phyloP scores from a whole-genome alignment of 2,888 invertebrate species.

The Hirudinaria manillensis region DNA sequence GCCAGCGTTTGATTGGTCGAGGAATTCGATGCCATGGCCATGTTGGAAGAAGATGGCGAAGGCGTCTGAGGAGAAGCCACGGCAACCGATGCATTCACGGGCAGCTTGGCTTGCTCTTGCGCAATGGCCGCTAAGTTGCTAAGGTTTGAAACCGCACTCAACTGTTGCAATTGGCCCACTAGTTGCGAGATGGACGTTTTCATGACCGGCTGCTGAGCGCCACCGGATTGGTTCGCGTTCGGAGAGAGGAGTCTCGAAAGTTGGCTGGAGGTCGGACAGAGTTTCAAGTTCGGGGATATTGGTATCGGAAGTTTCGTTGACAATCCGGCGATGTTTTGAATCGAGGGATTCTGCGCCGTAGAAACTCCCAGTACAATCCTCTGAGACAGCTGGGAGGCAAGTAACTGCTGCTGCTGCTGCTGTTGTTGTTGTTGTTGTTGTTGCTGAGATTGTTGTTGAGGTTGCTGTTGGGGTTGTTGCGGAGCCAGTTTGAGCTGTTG shows the following conservation, averaged over 20 bases:
- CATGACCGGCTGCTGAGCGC: constrained; percentile 5
- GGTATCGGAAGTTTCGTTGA: constrained; percentile 8
- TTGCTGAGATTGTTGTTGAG: constrained; percentile 6
- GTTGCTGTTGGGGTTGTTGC: constrained; percentile 28
- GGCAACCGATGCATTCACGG: constrained; percentile 9
- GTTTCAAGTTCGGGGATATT: constrained; percentile 20
- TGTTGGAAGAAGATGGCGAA: neutral
- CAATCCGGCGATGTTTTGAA: constrained; percentile 5
- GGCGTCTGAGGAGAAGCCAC: neutral
- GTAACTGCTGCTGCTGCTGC: constrained; percentile 29
- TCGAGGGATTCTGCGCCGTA: constrained; percentile 28
- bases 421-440: constrained; percentile 26
- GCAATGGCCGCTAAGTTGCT: constrained; percentile 25
- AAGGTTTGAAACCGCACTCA: constrained; percentile 14
- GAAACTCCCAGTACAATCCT: constrained; percentile 25
- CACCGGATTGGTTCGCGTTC: neutral
- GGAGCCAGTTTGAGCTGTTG: constrained; percentile 32
- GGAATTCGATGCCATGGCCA: neutral
- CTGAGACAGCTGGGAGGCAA: constrained; percentile 30
- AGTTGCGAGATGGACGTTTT: constrained; percentile 26
- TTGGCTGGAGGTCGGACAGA: constrained; percentile 20
- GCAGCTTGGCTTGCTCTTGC: constrained; percentile 26
- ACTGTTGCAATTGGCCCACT: constrained; percentile 24
- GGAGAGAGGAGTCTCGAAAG: constrained; percentile 16
- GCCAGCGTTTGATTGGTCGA: neutral